phyloP scores from a whole-genome alignment of 2,888 invertebrate genomes.

The Tenthredo distinguenda region DNA sequence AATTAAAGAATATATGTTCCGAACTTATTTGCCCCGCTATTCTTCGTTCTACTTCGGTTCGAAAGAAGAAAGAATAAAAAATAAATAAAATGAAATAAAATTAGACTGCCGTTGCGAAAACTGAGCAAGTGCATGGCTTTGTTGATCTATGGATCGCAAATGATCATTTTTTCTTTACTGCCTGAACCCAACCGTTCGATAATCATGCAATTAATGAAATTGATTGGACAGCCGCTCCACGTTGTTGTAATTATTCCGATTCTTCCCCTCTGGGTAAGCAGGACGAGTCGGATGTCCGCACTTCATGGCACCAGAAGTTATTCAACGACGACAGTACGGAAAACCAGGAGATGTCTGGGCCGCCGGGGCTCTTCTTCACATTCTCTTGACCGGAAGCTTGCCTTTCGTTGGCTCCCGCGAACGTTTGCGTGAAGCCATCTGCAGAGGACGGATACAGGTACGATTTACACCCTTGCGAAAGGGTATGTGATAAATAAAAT shows the following conservation, averaged over 20 bases:
- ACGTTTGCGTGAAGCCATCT: slow-evolving; percentile 94
- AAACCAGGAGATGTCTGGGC: slow-evolving; percentile 99
- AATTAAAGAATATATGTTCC: slow-evolving; percentile 16
- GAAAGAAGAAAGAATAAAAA: neutral
- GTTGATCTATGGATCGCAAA: neutral
- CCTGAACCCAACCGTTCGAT: neutral
- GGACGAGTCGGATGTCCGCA: slow-evolving; percentile 97
- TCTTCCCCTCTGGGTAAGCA: slow-evolving; percentile 72
- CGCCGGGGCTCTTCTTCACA: slow-evolving; percentile 96
- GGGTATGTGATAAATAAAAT: neutral
- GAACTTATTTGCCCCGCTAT: neutral
- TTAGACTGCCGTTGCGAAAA: neutral
- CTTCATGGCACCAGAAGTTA: slow-evolving; percentile 99
- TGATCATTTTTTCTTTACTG: neutral
- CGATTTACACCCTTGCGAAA: slow-evolving; percentile 56
- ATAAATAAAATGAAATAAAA: neutral
- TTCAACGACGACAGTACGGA: slow-evolving; percentile 93
- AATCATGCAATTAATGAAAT: neutral
- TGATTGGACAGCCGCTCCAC: neutral
- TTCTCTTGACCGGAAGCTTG: slow-evolving; percentile 94
- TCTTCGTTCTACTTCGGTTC: neutral
- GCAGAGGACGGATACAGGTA: slow-evolving; percentile 90
- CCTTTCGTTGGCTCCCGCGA: slow-evolving; percentile 98
- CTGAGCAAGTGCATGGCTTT: slow-evolving; percentile 24
- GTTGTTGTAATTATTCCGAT: slow-evolving; percentile 4